Evolutionary conservation across 2,113 vertebrate genomes (phyloP), one percentile per base, ranked within the genome.

Genomic region (Xiphias gladius): DNA sequence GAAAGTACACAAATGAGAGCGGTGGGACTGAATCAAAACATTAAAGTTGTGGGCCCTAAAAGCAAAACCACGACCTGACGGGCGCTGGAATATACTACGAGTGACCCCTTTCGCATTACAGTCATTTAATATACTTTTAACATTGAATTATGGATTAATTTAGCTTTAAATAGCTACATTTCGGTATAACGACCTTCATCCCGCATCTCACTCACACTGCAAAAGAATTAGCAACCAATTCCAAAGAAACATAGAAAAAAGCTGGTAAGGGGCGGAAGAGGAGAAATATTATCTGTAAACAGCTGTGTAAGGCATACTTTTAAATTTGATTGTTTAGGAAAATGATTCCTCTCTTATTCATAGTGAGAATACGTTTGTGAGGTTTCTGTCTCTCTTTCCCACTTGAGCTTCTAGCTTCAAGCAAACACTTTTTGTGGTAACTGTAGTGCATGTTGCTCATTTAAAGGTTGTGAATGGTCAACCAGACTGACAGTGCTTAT

Each of bases 391-490:
- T 39, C 32, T 72, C 32, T 46, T 66, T 50, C 54, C 54, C 35
- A 59, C 26, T 1, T 30, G 68, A 54, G 52, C 32, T 20, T 24
- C 1, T 7, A 37, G 26, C 30, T 41, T 61, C 54, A 63, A 76
- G 54, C 5, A 0, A 22, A 16, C 19, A 35, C 28, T 41, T 30
- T 59, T 46, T 66, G n/a, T 52, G 20, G 39, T 64, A n/a, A 66
- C n/a, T 35, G 8, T 50, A 22, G 37, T 26, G 48, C 17, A 41
- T 41, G 55, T 52, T 80, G 41, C 67, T 73, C 62, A 59, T 80
- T 80, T 66, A 46, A 80, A 76, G 26, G 24, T 69, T 75, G 26
- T 55, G 39, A 70, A 65, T 76, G 59, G 22, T 71, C 59, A 80
- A 26, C 41, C 50, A 52, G 52, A 54, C 22, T 68, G 22, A 69